Evolutionary conservation across 2,797 vertebrate genomes (phyloP).

Genomic region (Psittacula echo): DNA sequence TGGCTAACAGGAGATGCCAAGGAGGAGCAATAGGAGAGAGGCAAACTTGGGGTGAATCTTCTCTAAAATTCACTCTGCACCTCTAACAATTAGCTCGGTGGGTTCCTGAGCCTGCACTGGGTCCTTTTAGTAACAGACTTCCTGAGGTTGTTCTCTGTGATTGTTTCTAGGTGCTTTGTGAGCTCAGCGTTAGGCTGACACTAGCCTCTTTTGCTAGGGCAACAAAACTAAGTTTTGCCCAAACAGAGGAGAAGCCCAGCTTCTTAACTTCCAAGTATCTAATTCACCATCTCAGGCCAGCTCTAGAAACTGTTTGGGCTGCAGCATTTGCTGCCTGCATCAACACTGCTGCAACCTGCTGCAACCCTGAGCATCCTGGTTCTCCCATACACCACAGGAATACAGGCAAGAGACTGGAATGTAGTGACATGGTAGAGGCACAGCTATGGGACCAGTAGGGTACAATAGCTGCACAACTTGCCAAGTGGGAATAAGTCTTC

Average conservation of each 20-base stretch:
- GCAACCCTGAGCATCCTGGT: neutral
- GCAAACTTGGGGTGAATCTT: neutral
- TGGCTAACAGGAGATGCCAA: neutral
- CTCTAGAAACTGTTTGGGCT: neutral
- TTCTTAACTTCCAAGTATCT: neutral
- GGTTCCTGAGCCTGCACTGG: neutral
- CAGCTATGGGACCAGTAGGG: neutral
- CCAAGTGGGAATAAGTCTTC: neutral
- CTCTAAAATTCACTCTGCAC: neutral
- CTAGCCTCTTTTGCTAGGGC: neutral
- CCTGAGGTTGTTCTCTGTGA: neutral
- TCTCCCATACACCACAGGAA: neutral
- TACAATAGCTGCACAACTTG: neutral
- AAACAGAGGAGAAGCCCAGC: neutral
- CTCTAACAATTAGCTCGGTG: neutral
- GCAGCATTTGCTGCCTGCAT: neutral
- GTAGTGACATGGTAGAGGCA: rapidly evolving
- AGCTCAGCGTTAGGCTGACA: neutral
- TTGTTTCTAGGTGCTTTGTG: neutral
- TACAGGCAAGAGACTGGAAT: neutral
- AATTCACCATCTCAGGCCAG: neutral
- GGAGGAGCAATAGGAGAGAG: neutral
- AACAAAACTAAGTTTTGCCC: neutral
- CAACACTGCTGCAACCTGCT: neutral
- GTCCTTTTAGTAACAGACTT: neutral